Percentiles rank a stretch among this genome's conserved stretches.
These are phyloP conservation scores for Rhyacophila brunnea DNA, from an alignment of 1,140 invertebrate species.

Conservation along the genomic window DNA sequence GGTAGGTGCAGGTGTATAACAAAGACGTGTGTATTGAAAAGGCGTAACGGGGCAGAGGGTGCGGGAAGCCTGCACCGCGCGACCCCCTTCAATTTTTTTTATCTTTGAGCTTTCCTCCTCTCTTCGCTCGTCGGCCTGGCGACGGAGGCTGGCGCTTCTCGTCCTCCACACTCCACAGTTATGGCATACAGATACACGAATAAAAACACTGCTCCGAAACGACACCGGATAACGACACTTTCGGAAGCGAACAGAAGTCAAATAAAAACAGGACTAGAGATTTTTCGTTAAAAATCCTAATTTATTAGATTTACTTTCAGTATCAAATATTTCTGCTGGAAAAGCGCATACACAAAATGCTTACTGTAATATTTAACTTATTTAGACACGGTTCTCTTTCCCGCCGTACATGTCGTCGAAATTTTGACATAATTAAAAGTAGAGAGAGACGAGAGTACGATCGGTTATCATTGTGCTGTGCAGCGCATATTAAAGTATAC, in stretches of 20 bases:
- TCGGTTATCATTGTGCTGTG: slow-evolving; percentile 16
- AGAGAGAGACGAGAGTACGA: slow-evolving; percentile 23
- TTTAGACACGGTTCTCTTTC: slow-evolving; percentile 3
- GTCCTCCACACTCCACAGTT: neutral
- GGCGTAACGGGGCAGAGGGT: too few species aligned
- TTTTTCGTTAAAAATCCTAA: slow-evolving; percentile 34
- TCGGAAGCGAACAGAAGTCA: slow-evolving; percentile 15
- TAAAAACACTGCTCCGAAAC: neutral
- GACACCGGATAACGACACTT: slow-evolving; percentile 1
- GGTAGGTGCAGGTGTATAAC: too few species aligned
- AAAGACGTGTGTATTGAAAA: too few species aligned
- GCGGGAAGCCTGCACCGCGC: too few species aligned
- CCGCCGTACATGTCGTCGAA: neutral
- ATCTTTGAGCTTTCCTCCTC: too few species aligned
- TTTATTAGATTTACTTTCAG: slow-evolving; percentile 28
- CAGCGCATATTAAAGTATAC: slow-evolving; percentile 1
- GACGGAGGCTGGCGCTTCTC: neutral
- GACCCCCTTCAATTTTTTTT: too few species aligned
- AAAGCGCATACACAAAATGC: slow-evolving; percentile 32
- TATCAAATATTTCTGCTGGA: slow-evolving; percentile 30
- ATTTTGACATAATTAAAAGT: slow-evolving; percentile 1
- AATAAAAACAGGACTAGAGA: slow-evolving; percentile 31
- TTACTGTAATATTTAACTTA: slow-evolving; percentile 16
- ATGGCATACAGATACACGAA: neutral
- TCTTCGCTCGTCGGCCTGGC: neutral